Evolutionary conservation across 2,797 vertebrate species (phyloP), one percentile per base, ranked within the genome.

Genomic region (Luscinia luscinia): DNA sequence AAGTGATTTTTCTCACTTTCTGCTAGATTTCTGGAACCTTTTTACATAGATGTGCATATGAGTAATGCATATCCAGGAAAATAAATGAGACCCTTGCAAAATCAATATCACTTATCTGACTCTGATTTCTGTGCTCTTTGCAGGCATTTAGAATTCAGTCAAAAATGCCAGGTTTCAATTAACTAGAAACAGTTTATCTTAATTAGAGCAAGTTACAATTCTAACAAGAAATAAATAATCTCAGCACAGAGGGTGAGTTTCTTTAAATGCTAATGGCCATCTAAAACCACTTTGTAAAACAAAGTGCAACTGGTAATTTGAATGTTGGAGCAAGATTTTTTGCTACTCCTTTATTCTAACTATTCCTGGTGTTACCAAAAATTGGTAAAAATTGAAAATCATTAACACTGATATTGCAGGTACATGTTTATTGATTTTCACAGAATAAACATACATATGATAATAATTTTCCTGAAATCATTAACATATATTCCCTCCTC

Each of bases 151-250:
- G 20, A 95, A 91, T 72, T 91, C 92, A 92, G 80, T 82, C 84
- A 94, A 77, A 88, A 97, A 97, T 95, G 85, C 79, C 91, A 96
- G 88, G 81, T 95, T 98, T 95, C 93, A 96, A 89, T 97, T 97
- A 97, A 96, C 96, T 96, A 96, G 89, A 93, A 98, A 97, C 76
- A 95, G 89, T 98, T 98, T 87, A 88, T 97, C 97, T 97, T 97
- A 97, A 97, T 97, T 97, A 97, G 46, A 57, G 73, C 38, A 57
- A 92, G 84, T 96, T 97, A 76, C 43, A 32, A n/a, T 90, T 91
- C 79, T 94, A 97, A 96, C 41, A 96, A 91, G 77, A 97, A 97
- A 97, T 94, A 97, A 97, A 96, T 96, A 95, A 95, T 94, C 59
- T 95, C 90, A 79, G 49, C 63, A 75, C 27, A 94, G 68, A 96